Percentiles rank a stretch among this genome's conserved stretches.
These are phyloP conservation scores for Simalia tracyae DNA, from an alignment of 2,797 vertebrate species.

Conservation along the genomic window DNA sequence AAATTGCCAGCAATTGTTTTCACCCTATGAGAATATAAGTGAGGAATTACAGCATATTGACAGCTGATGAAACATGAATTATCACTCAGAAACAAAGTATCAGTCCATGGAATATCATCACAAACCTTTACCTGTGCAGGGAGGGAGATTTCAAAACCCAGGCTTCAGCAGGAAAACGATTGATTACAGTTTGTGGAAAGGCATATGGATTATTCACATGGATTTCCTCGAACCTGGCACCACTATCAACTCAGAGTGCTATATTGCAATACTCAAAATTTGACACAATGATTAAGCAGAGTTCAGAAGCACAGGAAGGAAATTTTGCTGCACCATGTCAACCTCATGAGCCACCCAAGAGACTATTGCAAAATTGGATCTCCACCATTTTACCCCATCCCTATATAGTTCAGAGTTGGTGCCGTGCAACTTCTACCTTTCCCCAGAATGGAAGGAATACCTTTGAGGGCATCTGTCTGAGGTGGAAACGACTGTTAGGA, in stretches of 20 bases:
- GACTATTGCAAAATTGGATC: background rate
- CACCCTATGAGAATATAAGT: background rate
- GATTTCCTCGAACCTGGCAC: background rate
- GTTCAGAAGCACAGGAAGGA: background rate
- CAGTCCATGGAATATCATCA: background rate
- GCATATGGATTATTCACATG: background rate
- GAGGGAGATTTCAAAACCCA: background rate
- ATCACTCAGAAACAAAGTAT: background rate
- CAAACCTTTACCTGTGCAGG: background rate
- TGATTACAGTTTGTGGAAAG: background rate
- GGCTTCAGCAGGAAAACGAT: background rate
- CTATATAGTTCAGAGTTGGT: background rate
- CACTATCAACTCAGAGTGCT: background rate
- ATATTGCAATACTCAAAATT: background rate
- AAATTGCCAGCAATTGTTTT: background rate
- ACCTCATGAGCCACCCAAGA: background rate
- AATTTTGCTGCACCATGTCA: background rate
- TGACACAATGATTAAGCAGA: background rate
- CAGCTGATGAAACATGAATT: background rate
- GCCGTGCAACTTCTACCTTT: background rate
- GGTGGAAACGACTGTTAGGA: background rate
- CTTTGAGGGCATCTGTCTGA: background rate
- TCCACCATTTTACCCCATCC: background rate
- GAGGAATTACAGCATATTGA: background rate
- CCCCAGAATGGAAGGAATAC: background rate